Base-by-base conservation (phyloP, 2,113 vertebrate species). In the Pipa parva region DNA sequence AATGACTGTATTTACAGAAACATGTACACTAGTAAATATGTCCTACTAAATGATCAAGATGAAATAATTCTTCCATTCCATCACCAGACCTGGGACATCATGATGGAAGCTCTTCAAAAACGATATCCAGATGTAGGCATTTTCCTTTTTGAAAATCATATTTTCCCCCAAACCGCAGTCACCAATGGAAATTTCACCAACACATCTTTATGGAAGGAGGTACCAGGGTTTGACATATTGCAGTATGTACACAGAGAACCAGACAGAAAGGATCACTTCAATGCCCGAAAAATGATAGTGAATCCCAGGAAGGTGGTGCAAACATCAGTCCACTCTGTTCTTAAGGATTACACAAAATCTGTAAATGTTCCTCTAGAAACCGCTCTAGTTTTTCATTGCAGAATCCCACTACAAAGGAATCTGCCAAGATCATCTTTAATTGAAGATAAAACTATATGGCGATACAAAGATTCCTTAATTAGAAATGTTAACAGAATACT, bases 1-100 rank as follows among this genome's bases (percentile, higher is more conserved):
- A 87, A 86, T 24, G 83, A 84, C 15, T 87, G 85, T 49, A 58
- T 83, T n/a, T 86, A 89, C 66, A 79, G 84, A 68, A 76, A 78
- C 29, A 88, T 87, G 83, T 75, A 74, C 17, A 59, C 59, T 11
- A 84, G 83, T 1, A 75, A 65, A 58, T 87, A 82, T 15, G 58
- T 85, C 57, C 67, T 72, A 11, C 15, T 65, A 28, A n/a, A 42
- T 31, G 56, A 60, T 25, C 37, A 42, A 28, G 63, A 42, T 42
- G 31, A 60, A 39, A 72, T 72, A 52, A 70, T 70, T 55, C 20
- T 62, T 51, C 63, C 45, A 31, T 13, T 37, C 12, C 51, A 20
- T 6, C n/a, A 59, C 31, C 7, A 13, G 36, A 18, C 36, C 12
- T 72, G 71, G 55, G 1, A 13, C n/a, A 17, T 46, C 15, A 4